phyloP scores from a whole-genome alignment of 2,888 invertebrate species.

The Bunonema sp. region DNA sequence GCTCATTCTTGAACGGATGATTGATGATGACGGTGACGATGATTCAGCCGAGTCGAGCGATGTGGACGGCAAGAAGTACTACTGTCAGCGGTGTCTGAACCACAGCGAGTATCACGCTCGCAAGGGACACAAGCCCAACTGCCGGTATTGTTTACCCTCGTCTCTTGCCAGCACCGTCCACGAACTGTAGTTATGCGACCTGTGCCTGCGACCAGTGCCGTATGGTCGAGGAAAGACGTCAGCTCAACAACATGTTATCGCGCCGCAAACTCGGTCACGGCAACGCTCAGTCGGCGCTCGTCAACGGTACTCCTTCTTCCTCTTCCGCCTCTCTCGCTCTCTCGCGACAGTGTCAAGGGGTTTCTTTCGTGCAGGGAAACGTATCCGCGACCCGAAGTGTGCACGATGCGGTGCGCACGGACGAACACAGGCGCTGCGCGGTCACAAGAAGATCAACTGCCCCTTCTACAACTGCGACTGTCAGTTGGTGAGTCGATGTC shows the following conservation, averaged over 20 bases:
- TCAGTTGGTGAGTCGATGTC: conserved; percentile 21
- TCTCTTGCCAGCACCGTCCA: neutral
- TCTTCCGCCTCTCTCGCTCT: too few species aligned
- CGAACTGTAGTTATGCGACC: conserved; percentile 24
- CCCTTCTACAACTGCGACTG: conserved; percentile 27
- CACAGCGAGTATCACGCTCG: conserved; percentile 27
- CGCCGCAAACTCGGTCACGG: too few species aligned
- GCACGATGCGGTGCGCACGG: conserved; percentile 41
- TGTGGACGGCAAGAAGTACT: conserved; percentile 30
- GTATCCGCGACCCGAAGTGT: conserved; percentile 36
- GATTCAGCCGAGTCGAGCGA: conserved; percentile 2
- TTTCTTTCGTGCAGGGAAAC: too few species aligned
- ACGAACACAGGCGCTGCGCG: conserved; percentile 22
- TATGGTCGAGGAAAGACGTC: conserved; percentile 39
- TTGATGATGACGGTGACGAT: too few species aligned
- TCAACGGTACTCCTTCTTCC: neutral
- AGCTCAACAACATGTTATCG: conserved; percentile 35
- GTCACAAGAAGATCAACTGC: conserved; percentile 35
- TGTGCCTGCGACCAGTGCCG: conserved; percentile 30
- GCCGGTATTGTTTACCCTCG: conserved; percentile 17
- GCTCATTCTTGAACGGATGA: too few species aligned
- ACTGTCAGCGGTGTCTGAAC: conserved; percentile 41
- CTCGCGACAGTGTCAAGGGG: too few species aligned
- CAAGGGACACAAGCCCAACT: conserved; percentile 41
- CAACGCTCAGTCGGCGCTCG: too few species aligned